These are phyloP conservation scores for Himalopsyche tibetana DNA, from an alignment of 2,888 invertebrate genomes.

Conservation along the genomic window DNA sequence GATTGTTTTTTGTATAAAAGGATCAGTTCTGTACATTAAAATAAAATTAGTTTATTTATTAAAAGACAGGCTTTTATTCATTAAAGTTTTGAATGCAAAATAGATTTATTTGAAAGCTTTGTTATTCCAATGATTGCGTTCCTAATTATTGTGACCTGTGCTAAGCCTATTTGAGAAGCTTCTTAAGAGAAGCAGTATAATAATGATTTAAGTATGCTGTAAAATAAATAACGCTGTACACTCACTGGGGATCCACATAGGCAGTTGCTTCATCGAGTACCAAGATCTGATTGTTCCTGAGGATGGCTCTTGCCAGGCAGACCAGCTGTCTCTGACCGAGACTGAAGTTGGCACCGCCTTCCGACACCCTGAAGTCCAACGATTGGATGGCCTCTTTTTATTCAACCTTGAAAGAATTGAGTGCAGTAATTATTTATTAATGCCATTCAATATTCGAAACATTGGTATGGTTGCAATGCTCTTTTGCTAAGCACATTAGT, in stretches of 20 bases:
- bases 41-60: background rate
- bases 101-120: no score
- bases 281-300: conserved; percentile 88
- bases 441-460: no score
- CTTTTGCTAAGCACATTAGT: no score
- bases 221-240: conserved; percentile 56
- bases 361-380: conserved; percentile 83
- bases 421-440: background rate
- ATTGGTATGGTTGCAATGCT: no score
- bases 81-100: no score
- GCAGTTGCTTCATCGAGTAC: conserved; percentile 96
- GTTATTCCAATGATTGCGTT: no score
- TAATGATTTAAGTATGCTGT: no score
- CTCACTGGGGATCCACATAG: conserved; percentile 89
- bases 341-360: conserved; percentile 89
- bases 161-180: no score
- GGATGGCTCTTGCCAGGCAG: conserved; percentile 91
- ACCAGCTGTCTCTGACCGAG: conserved; percentile 94
- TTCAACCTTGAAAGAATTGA: conserved; percentile 78
- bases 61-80: no score
- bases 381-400: conserved; percentile 82
- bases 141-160: no score
- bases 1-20: conserved; percentile 90
- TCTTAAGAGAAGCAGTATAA: no score
- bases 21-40: conserved; percentile 81